Conservation (phyloP, 2,797 vertebrate genomes). For the Pseudocheirus occidentalis region DNA sequence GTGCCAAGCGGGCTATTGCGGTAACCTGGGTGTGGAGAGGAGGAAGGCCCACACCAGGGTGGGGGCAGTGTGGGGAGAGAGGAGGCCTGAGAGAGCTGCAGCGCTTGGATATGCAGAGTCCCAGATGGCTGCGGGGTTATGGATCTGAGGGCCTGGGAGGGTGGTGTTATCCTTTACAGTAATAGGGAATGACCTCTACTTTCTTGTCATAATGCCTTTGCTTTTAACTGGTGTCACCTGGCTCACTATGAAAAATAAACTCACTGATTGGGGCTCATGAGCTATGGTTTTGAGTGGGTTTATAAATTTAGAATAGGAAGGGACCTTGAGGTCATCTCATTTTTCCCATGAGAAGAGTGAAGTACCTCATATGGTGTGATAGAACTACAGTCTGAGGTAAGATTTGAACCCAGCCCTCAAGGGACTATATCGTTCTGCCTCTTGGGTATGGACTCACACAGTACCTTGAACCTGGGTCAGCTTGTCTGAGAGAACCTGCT, state of each 20-base stretch:
- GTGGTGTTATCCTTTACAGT: accelerated
- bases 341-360: background rate
- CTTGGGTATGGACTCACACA: background rate
- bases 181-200: background rate
- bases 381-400: background rate
- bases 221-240: background rate
- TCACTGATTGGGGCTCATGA: background rate
- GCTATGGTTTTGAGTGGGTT: background rate
- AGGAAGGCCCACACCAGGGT: background rate
- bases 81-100: background rate
- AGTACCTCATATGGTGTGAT: background rate
- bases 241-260: background rate
- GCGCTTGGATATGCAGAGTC: background rate
- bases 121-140: background rate
- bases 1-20: background rate
- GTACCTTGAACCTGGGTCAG: background rate
- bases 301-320: background rate
- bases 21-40: background rate
- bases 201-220: background rate
- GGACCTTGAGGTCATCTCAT: background rate
- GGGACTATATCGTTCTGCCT: no score
- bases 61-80: background rate
- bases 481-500: background rate
- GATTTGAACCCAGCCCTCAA: background rate
- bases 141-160: background rate